Base-by-base conservation (phyloP, 2,888 invertebrate genomes). In the Thecophora atra region DNA sequence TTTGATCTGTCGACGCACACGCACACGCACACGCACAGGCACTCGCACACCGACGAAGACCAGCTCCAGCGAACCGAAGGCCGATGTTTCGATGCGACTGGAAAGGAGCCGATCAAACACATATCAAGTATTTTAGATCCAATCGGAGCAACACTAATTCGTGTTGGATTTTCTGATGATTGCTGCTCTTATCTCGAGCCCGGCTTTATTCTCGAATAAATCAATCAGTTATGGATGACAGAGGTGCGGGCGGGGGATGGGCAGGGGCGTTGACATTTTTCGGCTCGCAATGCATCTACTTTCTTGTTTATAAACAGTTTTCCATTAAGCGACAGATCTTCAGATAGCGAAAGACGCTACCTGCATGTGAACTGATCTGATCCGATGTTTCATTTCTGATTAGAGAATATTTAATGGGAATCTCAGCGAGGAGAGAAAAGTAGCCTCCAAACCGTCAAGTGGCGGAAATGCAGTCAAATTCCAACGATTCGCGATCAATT, bases 81-180 rank as follows among this genome's bases (percentile, higher is more conserved):
- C 3, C 42, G 19, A 42, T 60, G 68, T 21, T 52, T 65, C 52
- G 66, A 21, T 17, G 21, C n/a, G 30, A 30, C 52, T 26, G 24
- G 30, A 42, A 68, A 68, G 58, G 44, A 26, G 68, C 58, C 58
- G 58, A 24, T 24, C 58, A 13, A 56, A 68, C 58, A 44, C 56
- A 58, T 30, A 68, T 44, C 58, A 44, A 17, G 42, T 42, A 56
- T 68, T 44, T 26, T 58, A 58, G 68, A 44, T 56, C 19, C 68
- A 68, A 71, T 71, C 77, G 76, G 74, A 74, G 74, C 73, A 77
- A 77, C 78, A 78, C 76, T 78, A 78, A 78, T 78, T 78, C 77
- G 76, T 78, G 76, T 78, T 77, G 77, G 74, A 77, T 76, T 76
- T 77, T 75, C 72, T 44, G 74, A 73, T 72, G 75, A 76, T 77